Percentiles rank a stretch among this genome's conserved stretches.
Evolutionary conservation across 2,888 invertebrate genomes (phyloP).

Genomic region (Druceiella hillmani): DNA sequence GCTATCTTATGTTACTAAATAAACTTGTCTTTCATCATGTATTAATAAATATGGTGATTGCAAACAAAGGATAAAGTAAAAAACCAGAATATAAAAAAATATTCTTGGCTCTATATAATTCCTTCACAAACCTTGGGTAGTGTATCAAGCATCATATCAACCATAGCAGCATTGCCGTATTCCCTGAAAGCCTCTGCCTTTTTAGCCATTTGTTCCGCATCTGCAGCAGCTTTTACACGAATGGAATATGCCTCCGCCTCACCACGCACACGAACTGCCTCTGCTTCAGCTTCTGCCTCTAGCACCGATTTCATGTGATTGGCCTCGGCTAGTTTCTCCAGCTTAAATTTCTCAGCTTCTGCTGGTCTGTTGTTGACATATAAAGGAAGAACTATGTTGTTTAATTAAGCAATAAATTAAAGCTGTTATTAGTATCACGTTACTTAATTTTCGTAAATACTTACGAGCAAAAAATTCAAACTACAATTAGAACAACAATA

Average conservation of each 20-base stretch:
- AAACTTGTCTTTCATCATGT: neutral
- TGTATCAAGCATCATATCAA: constrained; percentile 94
- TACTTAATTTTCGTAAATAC: too few species aligned
- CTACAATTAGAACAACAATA: constrained; percentile 3
- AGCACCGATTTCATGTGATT: constrained; percentile 82
- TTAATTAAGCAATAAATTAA: too few species aligned
- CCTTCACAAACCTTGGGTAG: constrained; percentile 74
- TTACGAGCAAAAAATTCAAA: neutral
- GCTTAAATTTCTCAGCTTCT: constrained; percentile 86
- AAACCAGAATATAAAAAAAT: too few species aligned
- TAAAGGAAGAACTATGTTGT: too few species aligned
- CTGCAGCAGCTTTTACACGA: constrained; percentile 90
- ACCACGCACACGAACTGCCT: constrained; percentile 75
- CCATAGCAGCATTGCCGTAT: constrained; percentile 92
- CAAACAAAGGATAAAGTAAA: too few species aligned
- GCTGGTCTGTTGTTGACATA: constrained; percentile 64
- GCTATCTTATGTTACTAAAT: neutral
- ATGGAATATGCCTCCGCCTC: constrained; percentile 92
- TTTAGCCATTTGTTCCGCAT: constrained; percentile 95
- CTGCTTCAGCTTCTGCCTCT: constrained; percentile 94
- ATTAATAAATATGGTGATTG: constrained; percentile 1
- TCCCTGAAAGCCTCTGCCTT: constrained; percentile 97
- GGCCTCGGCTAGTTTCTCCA: constrained; percentile 94
- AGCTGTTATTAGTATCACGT: too few species aligned
- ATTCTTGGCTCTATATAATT: neutral